phyloP scores from a whole-genome alignment of 2,113 vertebrate species.

The Salvator merianae region DNA sequence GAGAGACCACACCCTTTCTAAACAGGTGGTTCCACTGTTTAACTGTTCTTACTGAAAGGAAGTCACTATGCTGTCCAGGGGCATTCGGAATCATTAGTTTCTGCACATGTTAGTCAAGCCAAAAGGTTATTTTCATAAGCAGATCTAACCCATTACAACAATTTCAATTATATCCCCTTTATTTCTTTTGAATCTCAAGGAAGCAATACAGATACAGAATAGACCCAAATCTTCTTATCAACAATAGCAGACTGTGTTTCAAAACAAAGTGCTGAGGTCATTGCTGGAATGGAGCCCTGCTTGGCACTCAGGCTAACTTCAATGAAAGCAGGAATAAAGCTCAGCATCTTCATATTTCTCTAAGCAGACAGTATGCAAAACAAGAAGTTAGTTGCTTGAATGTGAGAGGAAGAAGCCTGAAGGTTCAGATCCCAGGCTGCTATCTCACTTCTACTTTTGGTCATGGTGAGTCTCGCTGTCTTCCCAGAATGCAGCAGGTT shows the following conservation, averaged over 20 bases:
- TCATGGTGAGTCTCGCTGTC: no score
- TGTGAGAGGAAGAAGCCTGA: neutral
- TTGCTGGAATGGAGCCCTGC: no score
- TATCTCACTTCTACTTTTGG: no score
- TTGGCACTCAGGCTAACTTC: neutral
- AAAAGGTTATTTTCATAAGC: neutral
- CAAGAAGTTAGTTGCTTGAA: neutral
- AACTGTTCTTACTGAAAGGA: no score
- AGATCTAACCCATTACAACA: neutral
- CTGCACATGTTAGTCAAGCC: neutral
- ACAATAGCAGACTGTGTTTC: neutral
- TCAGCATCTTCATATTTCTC: neutral
- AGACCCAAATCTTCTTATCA: neutral
- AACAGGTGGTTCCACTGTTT: no score
- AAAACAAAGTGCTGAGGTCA: neutral
- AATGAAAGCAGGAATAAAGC: neutral
- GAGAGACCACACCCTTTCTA: no score
- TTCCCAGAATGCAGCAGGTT: no score
- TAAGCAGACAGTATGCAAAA: neutral
- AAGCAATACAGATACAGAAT: no score
- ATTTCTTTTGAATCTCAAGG: no score
- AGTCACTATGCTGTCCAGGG: no score
- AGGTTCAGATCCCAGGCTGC: no score
- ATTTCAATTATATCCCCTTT: no score
- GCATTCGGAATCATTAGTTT: neutral